These are phyloP conservation scores for Mythimna vitellina DNA, from an alignment of 2,888 invertebrate species.

Conservation along the genomic window DNA sequence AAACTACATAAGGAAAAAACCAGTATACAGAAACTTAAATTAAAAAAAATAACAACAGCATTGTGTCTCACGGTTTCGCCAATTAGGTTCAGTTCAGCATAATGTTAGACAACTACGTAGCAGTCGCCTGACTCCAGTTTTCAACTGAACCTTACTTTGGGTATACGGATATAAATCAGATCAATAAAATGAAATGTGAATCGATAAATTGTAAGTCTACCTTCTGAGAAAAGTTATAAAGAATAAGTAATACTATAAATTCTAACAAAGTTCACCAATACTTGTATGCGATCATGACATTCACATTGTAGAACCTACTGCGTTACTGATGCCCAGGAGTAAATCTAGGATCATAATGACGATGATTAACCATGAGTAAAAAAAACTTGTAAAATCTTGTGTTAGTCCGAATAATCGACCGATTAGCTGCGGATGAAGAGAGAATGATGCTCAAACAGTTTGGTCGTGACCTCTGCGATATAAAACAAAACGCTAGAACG, in stretches of 20 bases:
- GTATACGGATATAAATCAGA: no score
- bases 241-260: not conserved
- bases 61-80: no score
- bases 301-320: not conserved
- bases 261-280: not conserved
- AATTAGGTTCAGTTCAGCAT: no score
- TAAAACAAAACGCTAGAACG: constrained; percentile 1
- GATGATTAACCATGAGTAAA: not conserved
- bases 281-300: not conserved
- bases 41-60: no score
- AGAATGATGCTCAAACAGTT: constrained; percentile 3
- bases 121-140: no score
- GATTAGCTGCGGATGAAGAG: not conserved
- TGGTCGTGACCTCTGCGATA: constrained; percentile 4
- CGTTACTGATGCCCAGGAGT: not conserved
- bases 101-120: no score
- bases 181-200: no score
- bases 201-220: no score
- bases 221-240: not conserved
- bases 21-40: no score
- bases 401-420: not conserved
- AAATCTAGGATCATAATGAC: not conserved
- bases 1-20: no score
- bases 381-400: not conserved
- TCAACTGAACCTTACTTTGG: no score